Evolutionary conservation across 2,888 invertebrate genomes (phyloP), one percentile per base, ranked within the genome.

Genomic region (Yponomeuta cagnagella): DNA sequence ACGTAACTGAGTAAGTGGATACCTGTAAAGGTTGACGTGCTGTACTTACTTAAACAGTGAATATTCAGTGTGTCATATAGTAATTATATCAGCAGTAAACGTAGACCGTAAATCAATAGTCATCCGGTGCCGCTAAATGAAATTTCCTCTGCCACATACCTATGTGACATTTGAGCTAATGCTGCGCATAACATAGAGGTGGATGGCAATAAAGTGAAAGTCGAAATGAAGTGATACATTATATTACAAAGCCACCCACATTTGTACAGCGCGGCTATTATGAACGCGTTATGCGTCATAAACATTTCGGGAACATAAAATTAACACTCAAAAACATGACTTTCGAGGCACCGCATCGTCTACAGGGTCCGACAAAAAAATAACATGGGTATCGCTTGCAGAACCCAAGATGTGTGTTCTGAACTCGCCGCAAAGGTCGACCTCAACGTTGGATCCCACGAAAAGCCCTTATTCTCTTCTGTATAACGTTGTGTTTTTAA

Each of bases 241-340:
- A 87, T 86, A 87, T 82, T 79, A 83, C 79, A 80, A 87, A 88
- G 77, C 88, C 91, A 91, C 91, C 90, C 91, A 90, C 90, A 90
- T 91, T 90, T 90, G 87, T 90, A 89, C 89, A 87, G 89, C 80
- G 75, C 79, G 83, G 86, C 87, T 88, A 89, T 91, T 89, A 89
- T 82, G 86, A 84, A 82, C 86, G 83, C 88, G 89, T 90, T 90
- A 92, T 90, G 90, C 88, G 87, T 90, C 91, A 91, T 91, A 91
- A 92, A 91, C 90, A 90, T 90, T 91, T 91, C 90, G 87, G 88
- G 85, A 90, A 91, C 90, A 89, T 91, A 89, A 92, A 92, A 90
- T 91, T 90, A 91, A 92, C 92, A 90, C 90, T 88, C 87, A 89
- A 87, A 90, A 91, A 89, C 88, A 90, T 85, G 89, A 81, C 84